These are phyloP conservation scores for Folsomia candida DNA, from an alignment of 2,888 invertebrate species.

Conservation along the genomic window DNA sequence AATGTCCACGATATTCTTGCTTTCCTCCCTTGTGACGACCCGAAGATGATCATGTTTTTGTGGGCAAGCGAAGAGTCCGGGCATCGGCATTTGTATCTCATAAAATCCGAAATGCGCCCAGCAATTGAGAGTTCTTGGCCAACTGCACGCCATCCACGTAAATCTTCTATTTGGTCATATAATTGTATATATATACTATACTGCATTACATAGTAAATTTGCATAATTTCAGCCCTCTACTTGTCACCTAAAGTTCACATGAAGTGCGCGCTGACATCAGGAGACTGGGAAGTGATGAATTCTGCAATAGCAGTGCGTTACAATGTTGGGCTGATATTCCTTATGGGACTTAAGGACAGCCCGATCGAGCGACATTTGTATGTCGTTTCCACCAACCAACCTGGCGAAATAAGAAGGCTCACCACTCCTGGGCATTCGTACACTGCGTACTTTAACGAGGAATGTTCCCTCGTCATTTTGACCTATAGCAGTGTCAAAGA, in stretches of 20 bases:
- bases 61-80: constrained; percentile 93
- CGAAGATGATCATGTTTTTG: constrained; percentile 65
- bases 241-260: constrained; percentile 40
- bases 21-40: constrained; percentile 67
- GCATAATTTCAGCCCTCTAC: constrained; percentile 30
- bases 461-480: constrained; percentile 59
- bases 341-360: constrained; percentile 83
- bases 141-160: constrained; percentile 27
- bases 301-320: constrained; percentile 85
- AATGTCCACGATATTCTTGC: constrained; percentile 83
- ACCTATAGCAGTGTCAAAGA: constrained; percentile 62
- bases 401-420: constrained; percentile 62
- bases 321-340: constrained; percentile 76
- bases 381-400: constrained; percentile 70
- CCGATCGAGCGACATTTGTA: constrained; percentile 91
- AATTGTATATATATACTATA: not conserved
- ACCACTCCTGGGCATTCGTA: constrained; percentile 65
- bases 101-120: constrained; percentile 62
- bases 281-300: constrained; percentile 91
- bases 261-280: constrained; percentile 71
- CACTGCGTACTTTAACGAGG: constrained; percentile 72
- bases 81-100: constrained; percentile 79
- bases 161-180: not conserved
- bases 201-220: constrained; percentile 1
- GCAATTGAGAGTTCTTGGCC: constrained; percentile 43